Conservation (phyloP, 2,888 invertebrate genomes). For the Tuta absoluta region DNA sequence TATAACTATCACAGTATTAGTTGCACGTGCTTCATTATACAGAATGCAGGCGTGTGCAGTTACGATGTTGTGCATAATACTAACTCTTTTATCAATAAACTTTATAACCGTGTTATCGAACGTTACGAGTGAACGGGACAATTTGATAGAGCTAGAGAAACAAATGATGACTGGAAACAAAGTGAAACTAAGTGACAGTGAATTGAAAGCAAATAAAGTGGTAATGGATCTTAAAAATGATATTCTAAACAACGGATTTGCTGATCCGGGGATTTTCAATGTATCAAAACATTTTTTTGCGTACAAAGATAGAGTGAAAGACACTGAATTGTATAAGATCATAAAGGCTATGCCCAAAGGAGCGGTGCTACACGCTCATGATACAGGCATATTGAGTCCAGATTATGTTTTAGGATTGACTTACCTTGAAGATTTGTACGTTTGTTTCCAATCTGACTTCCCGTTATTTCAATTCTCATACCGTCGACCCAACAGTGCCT, state of each 20-base stretch:
- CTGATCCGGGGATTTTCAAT: constrained; percentile 76
- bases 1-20: not conserved
- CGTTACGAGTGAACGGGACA: constrained; percentile 54
- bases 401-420: constrained; percentile 84
- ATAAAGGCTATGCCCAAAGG: constrained; percentile 89
- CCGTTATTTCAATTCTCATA: constrained; percentile 58
- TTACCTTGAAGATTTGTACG: constrained; percentile 82
- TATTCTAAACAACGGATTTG: constrained; percentile 74
- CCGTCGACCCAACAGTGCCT: constrained; percentile 44
- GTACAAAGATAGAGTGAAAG: constrained; percentile 80
- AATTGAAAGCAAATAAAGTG: constrained; percentile 78
- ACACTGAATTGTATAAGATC: constrained; percentile 83
- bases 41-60: constrained; percentile 10
- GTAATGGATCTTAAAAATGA: constrained; percentile 80
- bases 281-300: constrained; percentile 85
- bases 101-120: constrained; percentile 30
- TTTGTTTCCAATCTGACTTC: constrained; percentile 62
- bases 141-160: constrained; percentile 74
- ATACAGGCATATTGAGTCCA: constrained; percentile 82
- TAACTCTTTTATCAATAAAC: constrained; percentile 32
- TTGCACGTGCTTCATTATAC: not conserved
- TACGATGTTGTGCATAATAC: constrained; percentile 47
- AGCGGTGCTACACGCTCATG: constrained; percentile 85
- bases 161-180: constrained; percentile 76
- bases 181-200: constrained; percentile 72